These are phyloP conservation scores for Leptopterna dolabrata DNA, from an alignment of 2,888 invertebrate genomes.

Conservation along the genomic window DNA sequence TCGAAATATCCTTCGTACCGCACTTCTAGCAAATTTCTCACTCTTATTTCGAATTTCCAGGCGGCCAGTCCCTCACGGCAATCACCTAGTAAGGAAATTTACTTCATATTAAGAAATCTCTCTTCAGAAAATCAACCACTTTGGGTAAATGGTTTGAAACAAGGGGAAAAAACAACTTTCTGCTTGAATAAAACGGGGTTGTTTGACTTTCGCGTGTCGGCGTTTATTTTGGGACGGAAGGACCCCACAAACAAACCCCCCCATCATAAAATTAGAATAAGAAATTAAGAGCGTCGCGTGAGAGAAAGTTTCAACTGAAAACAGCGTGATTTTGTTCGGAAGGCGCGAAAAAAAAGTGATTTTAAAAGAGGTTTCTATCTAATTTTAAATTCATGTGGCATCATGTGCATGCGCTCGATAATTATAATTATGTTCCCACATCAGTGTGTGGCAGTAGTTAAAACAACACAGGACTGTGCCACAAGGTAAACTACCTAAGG, in stretches of 20 bases:
- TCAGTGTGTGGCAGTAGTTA: too few relatives aligned
- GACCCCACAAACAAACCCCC: background rate
- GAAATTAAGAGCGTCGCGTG: conserved; percentile 13
- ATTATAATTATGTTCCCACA: too few relatives aligned
- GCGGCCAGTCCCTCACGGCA: too few relatives aligned
- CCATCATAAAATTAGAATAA: conserved; percentile 23
- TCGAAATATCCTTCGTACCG: too few relatives aligned
- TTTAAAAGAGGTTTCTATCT: background rate
- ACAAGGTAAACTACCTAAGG: too few relatives aligned
- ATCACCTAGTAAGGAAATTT: too few relatives aligned
- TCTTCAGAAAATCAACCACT: background rate
- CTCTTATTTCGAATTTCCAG: too few relatives aligned
- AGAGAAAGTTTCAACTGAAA: background rate
- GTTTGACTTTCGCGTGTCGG: conserved; percentile 20
- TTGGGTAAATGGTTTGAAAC: background rate
- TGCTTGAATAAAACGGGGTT: background rate
- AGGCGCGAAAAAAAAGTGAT: background rate
- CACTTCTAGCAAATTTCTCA: too few relatives aligned
- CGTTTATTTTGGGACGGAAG: conserved; percentile 7
- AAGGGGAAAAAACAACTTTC: background rate
- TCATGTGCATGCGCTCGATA: background rate
- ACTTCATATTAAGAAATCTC: too few relatives aligned
- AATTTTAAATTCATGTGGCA: background rate
- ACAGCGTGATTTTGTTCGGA: background rate
- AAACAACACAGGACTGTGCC: too few relatives aligned